Evolutionary conservation across 1,140 invertebrate genomes (phyloP), one percentile per base, ranked within the genome.

Genomic region (Bacillus rossius): DNA sequence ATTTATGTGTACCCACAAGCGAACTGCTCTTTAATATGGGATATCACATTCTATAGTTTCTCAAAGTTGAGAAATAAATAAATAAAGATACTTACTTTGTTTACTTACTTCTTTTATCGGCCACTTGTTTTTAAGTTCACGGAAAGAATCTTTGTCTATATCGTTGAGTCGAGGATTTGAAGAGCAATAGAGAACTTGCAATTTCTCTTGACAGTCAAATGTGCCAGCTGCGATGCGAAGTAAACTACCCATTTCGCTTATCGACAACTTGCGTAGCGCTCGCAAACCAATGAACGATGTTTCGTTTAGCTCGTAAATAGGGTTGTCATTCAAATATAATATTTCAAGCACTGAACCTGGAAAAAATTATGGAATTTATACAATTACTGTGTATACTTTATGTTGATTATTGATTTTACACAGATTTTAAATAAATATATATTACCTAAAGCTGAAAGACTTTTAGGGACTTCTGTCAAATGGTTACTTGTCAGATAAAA

Each of bases 291-390:
- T 8, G 38, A 63, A 63, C 0, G 49, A 60, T 4, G 48, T 50
- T 23, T 34, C 41, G 20, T 53, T 14, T 25, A 45, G 13, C 43
- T 19, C 17, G 5, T 34, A 42, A 20, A 62, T 59, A 4, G 61
- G 57, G 42, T 65, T 65, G 41, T 56, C 59, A 25, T 65, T 59
- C 14, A 65, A 47, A 54, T 53, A 61, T 8, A 65, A 19, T 2
- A 38, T 61, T 26, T 65, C 34, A 22, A 65, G 50, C 8, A 38
- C 13, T 3, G 62, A 22, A 59, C 41, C 16, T 68, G 61, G 26
- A 61, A 57, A 4, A 34, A 34, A 34, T 4, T 34, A 10, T 34
- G 29, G 10, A 34, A 7, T 34, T 34, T 34, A 7, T 34, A 34
- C 4, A 34, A 34, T 34, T 34, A 34, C 10, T 34, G 29, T 34